Conservation (phyloP, 2,888 invertebrate genomes). For the Hirtodrosophila duncani region DNA sequence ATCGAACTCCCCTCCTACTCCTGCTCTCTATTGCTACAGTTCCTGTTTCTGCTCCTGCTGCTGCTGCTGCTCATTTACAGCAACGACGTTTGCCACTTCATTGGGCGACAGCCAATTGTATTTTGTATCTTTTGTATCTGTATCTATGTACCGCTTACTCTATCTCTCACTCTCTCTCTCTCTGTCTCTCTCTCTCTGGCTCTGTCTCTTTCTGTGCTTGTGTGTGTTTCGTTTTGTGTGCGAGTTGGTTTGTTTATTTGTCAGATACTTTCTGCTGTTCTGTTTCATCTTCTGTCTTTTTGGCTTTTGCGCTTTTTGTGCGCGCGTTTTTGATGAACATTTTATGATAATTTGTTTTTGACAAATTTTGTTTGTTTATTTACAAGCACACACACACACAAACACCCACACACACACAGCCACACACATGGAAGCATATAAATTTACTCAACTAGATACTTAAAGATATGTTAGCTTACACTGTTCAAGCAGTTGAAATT, state of each 20-base stretch:
- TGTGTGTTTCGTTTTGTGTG: no score
- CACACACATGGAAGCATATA: neutral
- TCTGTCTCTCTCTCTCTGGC: no score
- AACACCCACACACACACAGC: constrained; percentile 1
- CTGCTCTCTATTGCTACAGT: no score
- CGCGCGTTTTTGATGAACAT: constrained; percentile 38
- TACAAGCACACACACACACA: constrained; percentile 10
- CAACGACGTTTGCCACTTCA: no score
- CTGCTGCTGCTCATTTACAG: constrained; percentile 6
- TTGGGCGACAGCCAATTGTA: no score
- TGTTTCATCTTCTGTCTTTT: neutral
- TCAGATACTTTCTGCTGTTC: neutral
- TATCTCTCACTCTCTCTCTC: no score
- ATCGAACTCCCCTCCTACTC: no score
- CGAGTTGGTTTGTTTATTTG: neutral
- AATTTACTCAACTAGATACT: neutral
- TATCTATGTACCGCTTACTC: no score
- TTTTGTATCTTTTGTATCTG: no score
- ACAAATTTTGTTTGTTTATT: constrained; percentile 47
- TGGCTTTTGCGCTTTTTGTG: constrained; percentile 3
- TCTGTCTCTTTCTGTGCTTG: no score
- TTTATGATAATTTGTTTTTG: constrained; percentile 72
- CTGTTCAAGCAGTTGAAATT: constrained; percentile 43
- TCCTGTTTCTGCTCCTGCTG: no score
- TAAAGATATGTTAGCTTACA: constrained; percentile 12